phyloP scores from a whole-genome alignment of 2,888 invertebrate genomes.

The Clitarchus hookeri region DNA sequence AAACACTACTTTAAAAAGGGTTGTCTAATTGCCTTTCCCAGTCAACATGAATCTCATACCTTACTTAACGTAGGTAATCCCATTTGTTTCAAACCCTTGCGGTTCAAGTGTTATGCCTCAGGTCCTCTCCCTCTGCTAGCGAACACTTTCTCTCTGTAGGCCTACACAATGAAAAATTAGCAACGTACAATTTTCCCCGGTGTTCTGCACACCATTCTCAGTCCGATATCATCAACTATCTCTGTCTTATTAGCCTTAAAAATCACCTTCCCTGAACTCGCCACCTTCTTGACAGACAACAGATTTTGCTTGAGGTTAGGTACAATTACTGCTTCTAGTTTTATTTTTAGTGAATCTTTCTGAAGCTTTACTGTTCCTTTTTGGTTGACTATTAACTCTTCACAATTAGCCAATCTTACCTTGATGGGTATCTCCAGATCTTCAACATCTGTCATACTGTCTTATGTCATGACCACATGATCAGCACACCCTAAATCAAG shows the following conservation, averaged over 20 bases:
- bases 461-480: background rate
- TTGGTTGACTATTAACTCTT: background rate
- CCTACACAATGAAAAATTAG: background rate
- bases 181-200: background rate
- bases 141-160: background rate
- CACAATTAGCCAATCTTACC: background rate
- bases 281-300: background rate
- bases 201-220: background rate
- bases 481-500: background rate
- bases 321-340: background rate
- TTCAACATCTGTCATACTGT: background rate
- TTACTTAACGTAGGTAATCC: no score
- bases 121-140: background rate
- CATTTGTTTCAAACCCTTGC: no score
- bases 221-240: background rate
- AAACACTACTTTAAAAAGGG: no score
- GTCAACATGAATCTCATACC: no score
- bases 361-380: background rate
- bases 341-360: background rate
- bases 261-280: background rate
- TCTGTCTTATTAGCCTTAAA: background rate
- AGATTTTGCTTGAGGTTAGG: background rate
- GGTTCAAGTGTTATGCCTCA: background rate
- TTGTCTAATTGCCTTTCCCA: no score
- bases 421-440: background rate